These are phyloP conservation scores for Hippoglossus stenolepis DNA, from an alignment of 2,113 vertebrate genomes.

Conservation along the genomic window DNA sequence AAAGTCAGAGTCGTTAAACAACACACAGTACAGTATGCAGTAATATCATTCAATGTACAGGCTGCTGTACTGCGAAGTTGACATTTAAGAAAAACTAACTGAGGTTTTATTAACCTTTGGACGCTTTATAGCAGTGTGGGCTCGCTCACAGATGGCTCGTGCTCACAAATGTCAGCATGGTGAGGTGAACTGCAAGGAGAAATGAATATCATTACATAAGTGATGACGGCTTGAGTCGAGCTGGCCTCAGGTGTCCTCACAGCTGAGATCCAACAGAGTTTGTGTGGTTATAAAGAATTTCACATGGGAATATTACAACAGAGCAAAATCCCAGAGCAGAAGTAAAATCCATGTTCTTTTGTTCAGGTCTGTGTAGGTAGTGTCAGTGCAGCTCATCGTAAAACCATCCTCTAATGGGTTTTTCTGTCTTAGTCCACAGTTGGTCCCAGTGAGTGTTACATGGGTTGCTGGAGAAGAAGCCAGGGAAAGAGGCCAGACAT, in stretches of 20 bases:
- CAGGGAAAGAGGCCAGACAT: constrained; percentile 74
- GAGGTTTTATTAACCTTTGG: constrained; percentile 69
- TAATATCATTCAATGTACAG: background rate
- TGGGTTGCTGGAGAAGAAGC: constrained; percentile 56
- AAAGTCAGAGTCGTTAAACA: background rate
- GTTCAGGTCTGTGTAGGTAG: constrained; percentile 16
- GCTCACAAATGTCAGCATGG: constrained; percentile 69
- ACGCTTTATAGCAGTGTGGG: constrained; percentile 29
- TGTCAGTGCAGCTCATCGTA: constrained; percentile 34
- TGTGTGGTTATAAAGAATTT: background rate
- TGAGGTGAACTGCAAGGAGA: constrained; percentile 61
- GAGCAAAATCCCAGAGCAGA: constrained; percentile 16
- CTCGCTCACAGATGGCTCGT: constrained; percentile 65
- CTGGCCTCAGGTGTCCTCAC: constrained; percentile 62
- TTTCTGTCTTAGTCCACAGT: constrained; percentile 64
- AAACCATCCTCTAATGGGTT: constrained; percentile 32
- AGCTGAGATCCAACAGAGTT: constrained; percentile 3
- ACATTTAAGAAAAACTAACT: constrained; percentile 58
- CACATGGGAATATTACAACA: background rate
- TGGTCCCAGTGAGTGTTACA: constrained; percentile 43
- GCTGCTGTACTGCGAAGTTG: constrained; percentile 33
- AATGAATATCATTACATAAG: constrained; percentile 65
- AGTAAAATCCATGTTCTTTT: background rate
- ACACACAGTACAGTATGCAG: background rate
- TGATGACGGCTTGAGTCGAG: constrained; percentile 34